Evolutionary conservation across 1,140 invertebrate species (phyloP).

Genomic region (Schlechtendalia chinensis): DNA sequence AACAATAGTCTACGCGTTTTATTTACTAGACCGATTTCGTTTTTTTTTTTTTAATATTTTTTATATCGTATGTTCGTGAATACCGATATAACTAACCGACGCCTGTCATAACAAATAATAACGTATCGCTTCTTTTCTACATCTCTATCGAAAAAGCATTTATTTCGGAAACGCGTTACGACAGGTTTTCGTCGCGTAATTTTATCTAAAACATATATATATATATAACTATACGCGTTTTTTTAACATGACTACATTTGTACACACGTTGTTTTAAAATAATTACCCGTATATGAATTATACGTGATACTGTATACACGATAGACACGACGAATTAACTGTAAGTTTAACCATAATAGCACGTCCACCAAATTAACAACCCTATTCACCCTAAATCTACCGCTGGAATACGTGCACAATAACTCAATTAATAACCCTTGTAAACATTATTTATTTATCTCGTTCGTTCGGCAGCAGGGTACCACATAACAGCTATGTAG

Average conservation of each 20-base stretch:
- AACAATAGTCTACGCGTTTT: neutral
- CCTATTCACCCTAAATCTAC: neutral
- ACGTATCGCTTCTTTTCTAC: too few relatives aligned
- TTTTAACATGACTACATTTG: neutral
- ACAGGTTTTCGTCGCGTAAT: too few relatives aligned
- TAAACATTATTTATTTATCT: conserved; percentile 17
- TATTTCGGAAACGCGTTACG: too few relatives aligned
- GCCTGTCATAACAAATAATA: too few relatives aligned
- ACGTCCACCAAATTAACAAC: conserved; percentile 8
- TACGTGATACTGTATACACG: neutral
- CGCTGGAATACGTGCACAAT: conserved; percentile 2
- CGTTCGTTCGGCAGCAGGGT: too few relatives aligned
- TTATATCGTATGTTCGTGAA: neutral
- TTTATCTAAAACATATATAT: too few relatives aligned
- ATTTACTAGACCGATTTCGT: too few relatives aligned
- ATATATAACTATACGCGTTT: too few relatives aligned
- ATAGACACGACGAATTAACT: neutral
- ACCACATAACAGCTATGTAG: too few relatives aligned
- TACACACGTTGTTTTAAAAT: neutral
- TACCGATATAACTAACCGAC: too few relatives aligned
- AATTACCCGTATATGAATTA: neutral
- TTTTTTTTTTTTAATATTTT: too few relatives aligned
- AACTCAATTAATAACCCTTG: conserved; percentile 19
- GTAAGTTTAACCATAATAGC: conserved; percentile 13
- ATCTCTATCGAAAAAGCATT: too few relatives aligned